These are phyloP conservation scores for Anolis sagrei DNA, from an alignment of 2,113 vertebrate species.

Conservation along the genomic window DNA sequence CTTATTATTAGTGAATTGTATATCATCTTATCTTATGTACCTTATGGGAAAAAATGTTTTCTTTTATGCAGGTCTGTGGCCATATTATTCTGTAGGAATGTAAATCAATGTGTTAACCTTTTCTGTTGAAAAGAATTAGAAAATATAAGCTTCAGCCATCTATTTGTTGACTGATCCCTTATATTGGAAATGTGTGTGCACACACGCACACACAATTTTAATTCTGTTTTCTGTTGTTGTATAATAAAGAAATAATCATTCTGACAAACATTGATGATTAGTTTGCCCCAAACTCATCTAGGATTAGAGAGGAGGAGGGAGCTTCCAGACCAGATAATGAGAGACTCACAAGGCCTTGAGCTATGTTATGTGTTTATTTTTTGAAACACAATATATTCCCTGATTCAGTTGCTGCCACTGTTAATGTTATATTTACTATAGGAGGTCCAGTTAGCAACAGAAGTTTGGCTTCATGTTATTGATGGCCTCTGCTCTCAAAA, in stretches of 20 bases:
- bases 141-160: too few species aligned
- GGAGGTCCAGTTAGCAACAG: background rate
- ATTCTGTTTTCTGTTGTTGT: background rate
- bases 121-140: too few species aligned
- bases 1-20: background rate
- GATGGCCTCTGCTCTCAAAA: slow-evolving; percentile 26
- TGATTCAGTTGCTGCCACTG: background rate
- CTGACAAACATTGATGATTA: background rate
- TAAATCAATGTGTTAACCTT: too few species aligned
- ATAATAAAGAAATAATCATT: background rate
- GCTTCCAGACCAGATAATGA: background rate
- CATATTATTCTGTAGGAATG: too few species aligned
- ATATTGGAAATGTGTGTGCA: too few species aligned
- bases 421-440: slow-evolving; percentile 9
- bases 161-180: too few species aligned
- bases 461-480: slow-evolving; percentile 19
- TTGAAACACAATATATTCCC: background rate
- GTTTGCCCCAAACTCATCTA: too few species aligned
- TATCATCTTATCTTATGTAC: background rate
- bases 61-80: too few species aligned
- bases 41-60: too few species aligned
- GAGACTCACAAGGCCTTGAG: background rate
- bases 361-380: background rate
- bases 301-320: background rate
- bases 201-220: too few species aligned